Evolutionary conservation across 2,113 vertebrate genomes (phyloP).

Genomic region (Aegotheles bennettii): DNA sequence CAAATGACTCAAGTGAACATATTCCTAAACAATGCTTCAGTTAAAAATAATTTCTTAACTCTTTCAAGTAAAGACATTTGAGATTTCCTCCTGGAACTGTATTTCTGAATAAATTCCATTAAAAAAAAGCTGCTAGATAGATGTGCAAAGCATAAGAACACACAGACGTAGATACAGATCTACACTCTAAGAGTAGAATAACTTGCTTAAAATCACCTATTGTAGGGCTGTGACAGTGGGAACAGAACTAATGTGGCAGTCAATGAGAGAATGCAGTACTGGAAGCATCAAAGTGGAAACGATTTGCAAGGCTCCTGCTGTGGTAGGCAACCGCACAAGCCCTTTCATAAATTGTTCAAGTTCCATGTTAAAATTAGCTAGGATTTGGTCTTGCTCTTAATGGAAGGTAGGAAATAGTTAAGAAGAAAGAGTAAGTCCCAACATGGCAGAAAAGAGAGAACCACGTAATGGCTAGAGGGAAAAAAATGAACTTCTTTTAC

Average conservation of each 20-base stretch:
- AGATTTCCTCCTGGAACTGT: neutral
- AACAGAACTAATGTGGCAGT: neutral
- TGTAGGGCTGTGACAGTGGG: neutral
- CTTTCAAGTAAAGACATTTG: neutral
- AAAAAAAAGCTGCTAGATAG: neutral
- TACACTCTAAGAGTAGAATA: neutral
- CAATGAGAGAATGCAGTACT: neutral
- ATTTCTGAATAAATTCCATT: neutral
- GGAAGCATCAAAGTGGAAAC: conserved; percentile 24
- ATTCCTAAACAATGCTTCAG: neutral
- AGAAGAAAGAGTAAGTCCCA: neutral
- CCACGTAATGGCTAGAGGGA: accelerated
- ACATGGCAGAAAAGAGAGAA: neutral
- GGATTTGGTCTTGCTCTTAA: neutral
- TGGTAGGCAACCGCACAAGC: neutral
- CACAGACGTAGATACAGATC: accelerated
- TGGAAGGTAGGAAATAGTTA: neutral
- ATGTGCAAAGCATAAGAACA: neutral
- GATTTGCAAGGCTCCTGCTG: neutral
- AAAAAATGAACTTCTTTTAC: neutral
- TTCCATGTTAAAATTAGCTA: neutral
- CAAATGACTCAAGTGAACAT: neutral
- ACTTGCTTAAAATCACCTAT: neutral
- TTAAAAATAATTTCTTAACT: neutral
- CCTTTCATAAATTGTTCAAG: neutral